These are phyloP conservation scores for Megalonaias nervosa DNA, from an alignment of 1,140 invertebrate genomes.

Conservation along the genomic window DNA sequence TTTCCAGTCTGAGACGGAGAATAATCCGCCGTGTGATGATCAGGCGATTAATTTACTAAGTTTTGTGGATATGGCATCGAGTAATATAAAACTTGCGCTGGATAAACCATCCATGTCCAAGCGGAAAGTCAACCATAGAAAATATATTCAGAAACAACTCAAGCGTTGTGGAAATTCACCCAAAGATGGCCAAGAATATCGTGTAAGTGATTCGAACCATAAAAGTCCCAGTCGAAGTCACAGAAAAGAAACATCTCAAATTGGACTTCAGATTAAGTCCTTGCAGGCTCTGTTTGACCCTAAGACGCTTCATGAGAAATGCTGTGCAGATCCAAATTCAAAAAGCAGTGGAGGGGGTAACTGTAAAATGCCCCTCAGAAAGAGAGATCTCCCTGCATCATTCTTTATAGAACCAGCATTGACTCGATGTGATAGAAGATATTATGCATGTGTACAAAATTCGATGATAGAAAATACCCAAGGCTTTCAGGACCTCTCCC, in stretches of 20 bases:
- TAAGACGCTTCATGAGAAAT: slow-evolving; percentile 58
- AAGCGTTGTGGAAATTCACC: slow-evolving; percentile 50
- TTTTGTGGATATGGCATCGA: slow-evolving; percentile 63
- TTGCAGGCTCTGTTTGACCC: slow-evolving; percentile 66
- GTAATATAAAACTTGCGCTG: slow-evolving; percentile 60
- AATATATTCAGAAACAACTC: slow-evolving; percentile 68
- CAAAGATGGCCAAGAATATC: neutral
- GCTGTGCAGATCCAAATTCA: slow-evolving; percentile 48
- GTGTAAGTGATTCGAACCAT: too few relatives aligned
- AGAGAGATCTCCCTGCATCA: slow-evolving; percentile 61
- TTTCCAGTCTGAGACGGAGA: neutral
- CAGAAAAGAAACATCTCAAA: slow-evolving; percentile 53
- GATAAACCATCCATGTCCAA: slow-evolving; percentile 60
- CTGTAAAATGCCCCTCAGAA: slow-evolving; percentile 52
- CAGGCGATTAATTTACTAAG: slow-evolving; percentile 54
- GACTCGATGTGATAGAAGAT: slow-evolving; percentile 9
- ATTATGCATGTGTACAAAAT: neutral
- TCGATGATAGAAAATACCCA: neutral
- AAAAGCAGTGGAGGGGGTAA: slow-evolving; percentile 8
- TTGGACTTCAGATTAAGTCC: slow-evolving; percentile 63
- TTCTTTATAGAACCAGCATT: slow-evolving; percentile 60
- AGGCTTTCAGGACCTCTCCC: neutral
- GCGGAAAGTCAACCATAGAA: slow-evolving; percentile 66
- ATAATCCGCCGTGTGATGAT: slow-evolving; percentile 13
- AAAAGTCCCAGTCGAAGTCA: neutral